Evolutionary conservation across 2,888 invertebrate species (phyloP), one percentile per base, ranked within the genome.

Genomic region (Caenorhabditis sp.): DNA sequence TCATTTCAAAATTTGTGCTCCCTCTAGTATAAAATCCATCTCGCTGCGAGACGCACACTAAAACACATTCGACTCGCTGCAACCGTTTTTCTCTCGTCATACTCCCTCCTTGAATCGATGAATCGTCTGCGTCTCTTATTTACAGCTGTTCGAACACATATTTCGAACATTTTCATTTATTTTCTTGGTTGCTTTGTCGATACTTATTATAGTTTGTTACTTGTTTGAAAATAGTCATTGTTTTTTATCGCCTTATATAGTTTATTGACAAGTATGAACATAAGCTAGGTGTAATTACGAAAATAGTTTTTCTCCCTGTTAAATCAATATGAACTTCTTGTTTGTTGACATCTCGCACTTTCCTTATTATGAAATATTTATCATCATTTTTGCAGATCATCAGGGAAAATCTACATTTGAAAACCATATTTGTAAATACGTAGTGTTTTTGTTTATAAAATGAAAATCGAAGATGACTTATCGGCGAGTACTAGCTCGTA

Each of bases 391-490:
- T 31, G 31, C 31, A 31, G 31, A 31, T 31, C 31, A 43, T 43
- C 43, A 17, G 17, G 14, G 43, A 17, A 17, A 43, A 6, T 10
- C 31, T 12, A 14, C 6, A 43, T 43, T 17, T 43, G 14, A 17
- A 43, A 43, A 17, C 14, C 17, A 17, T 43, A 43, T 43, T 43
- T 43, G 43, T 43, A 43, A 43, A 43, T 43, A 43, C 6, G 43
- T 17, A 17, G 17, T 17, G 43, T 43, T 17, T 10, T 43, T 43
- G 43, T 43, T 43, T 43, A 3, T 17, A 37, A 19, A 19, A 59
- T 59, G 59, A 59, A 59, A 49, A 59, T 59, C 17, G 59, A 59
- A 24, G 59, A 59, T 10, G 59, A 59, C 2, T 21, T 49, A 23
- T 5, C 59, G n/a, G 27, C 59, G 2, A 59, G 49, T 49, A 59